Evolutionary conservation across 30 jellyfish, hydroid and myxozoan genomes (phyloP).

Genomic region (Hydractinia echinata): DNA sequence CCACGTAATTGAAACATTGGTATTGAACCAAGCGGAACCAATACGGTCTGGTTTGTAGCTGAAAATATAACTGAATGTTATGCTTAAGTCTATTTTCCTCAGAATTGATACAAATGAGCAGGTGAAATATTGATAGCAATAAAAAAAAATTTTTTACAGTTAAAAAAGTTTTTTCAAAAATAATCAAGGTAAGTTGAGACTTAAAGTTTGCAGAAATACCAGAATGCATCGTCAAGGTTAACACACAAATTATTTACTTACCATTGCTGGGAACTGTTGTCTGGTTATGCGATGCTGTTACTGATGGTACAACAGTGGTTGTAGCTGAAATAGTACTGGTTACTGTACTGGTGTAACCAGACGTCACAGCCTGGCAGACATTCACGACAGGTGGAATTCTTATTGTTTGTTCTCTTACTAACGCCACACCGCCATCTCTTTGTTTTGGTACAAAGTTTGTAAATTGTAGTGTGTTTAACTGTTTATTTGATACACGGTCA

Average conservation of each 20-base stretch:
- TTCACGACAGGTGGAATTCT: background rate
- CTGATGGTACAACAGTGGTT: background rate
- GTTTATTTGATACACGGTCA: conserved; percentile 12
- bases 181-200: no score
- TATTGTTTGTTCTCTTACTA: conserved; percentile 54
- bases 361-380: background rate
- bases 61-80: background rate
- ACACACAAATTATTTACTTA: no score
- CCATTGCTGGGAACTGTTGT: no score
- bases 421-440: conserved; percentile 70
- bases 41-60: conserved; percentile 56
- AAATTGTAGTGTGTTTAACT: conserved; percentile 42
- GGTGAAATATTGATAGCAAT: no score
- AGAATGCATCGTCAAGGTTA: no score
- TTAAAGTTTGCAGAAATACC: no score
- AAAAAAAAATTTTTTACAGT: no score
- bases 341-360: no score
- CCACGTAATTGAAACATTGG: conserved; percentile 70
- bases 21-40: conserved; percentile 86
- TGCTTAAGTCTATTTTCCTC: no score
- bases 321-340: background rate
- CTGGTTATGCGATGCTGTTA: background rate
- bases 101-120: no score
- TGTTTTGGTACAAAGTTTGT: conserved; percentile 69
- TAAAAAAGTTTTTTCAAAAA: no score